Base-by-base conservation (phyloP, 2,888 invertebrate genomes). In the Yponomeuta malinellus region DNA sequence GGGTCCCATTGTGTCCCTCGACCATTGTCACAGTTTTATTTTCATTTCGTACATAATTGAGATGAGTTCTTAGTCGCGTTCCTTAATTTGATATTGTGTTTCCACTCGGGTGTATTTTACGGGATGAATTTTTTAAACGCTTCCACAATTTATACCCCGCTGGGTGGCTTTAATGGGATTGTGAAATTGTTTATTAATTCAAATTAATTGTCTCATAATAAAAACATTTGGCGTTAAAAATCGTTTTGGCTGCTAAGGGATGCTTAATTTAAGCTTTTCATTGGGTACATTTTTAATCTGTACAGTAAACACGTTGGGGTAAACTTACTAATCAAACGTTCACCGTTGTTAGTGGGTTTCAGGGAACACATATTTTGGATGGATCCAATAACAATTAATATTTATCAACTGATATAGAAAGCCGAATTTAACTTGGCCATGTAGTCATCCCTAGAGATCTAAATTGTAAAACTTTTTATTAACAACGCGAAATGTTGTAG, bases 1-100 rank as follows among this genome's bases (percentile, higher is more conserved):
- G 81, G 78, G 74, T 15, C 37, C 29, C 48, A 52, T 68, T 52
- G 68, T 65, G 78, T 75, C 74, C 72, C 78, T 76, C 80, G 76
- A 75, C 80, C 82, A 81, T 83, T 83, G 76, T 79, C 80, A 80
- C 79, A 81, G 84, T 86, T 86, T 85, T 85, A 84, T 86, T 88
- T 83, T 80, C 79, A 78, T 81, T 82, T 79, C 77, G 76, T 81
- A 80, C 81, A 80, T 88, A 89, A 90, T 89, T 87, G 86, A 85
- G 86, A 88, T 80, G 85, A 82, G 83, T 81, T 75, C 77, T 76
- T 79, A 77, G 78, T 78, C 80, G 78, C 78, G 37, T 63, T 63
- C 65, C 83, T 84, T 86, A 84, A 86, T 89, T 87, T 84, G 79
- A 84, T 83, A 83, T 82, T 78, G 80, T 78, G 75, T 78, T 59